Conservation (phyloP, 2,888 invertebrate genomes). For the Pristionchus arcanus region DNA sequence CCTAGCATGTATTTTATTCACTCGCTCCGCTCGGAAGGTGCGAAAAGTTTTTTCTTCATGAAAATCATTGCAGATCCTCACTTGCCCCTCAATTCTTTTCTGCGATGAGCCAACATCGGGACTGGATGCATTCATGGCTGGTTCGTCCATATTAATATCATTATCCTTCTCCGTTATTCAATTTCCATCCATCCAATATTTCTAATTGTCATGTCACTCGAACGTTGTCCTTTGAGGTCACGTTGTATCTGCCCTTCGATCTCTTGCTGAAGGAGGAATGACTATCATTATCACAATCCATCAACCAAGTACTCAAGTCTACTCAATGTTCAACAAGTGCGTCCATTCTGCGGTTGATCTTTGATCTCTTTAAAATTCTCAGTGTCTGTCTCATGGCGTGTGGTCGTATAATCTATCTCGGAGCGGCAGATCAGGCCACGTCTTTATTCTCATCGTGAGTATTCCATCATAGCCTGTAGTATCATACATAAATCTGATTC, state of each 20-base stretch:
- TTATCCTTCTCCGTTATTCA: background rate
- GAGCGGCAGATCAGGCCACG: constrained; percentile 88
- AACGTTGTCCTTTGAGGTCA: constrained; percentile 57
- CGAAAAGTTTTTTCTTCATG: background rate
- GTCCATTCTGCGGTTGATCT: background rate
- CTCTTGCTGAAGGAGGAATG: constrained; percentile 84
- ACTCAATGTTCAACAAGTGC: constrained; percentile 89
- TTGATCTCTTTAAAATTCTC: constrained; percentile 37
- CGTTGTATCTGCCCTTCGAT: constrained; percentile 67
- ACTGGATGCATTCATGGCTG: constrained; percentile 81
- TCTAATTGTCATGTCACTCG: background rate
- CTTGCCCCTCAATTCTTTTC: constrained; percentile 82
- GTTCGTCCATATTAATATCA: constrained; percentile 35
- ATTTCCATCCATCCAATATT: background rate
- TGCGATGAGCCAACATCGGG: constrained; percentile 83
- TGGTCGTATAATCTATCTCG: constrained; percentile 89
- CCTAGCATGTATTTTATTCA: background rate
- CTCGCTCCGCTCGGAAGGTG: too few relatives aligned
- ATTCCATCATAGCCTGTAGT: background rate
- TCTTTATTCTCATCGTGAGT: constrained; percentile 85
- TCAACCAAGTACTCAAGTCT: constrained; percentile 93
- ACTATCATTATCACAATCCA: constrained; percentile 94
- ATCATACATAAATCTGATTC: background rate
- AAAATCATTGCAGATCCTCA: constrained; percentile 79
- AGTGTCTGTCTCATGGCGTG: constrained; percentile 88